Evolutionary conservation across 2,113 vertebrate species (phyloP).

Genomic region (Polyodon spathula): DNA sequence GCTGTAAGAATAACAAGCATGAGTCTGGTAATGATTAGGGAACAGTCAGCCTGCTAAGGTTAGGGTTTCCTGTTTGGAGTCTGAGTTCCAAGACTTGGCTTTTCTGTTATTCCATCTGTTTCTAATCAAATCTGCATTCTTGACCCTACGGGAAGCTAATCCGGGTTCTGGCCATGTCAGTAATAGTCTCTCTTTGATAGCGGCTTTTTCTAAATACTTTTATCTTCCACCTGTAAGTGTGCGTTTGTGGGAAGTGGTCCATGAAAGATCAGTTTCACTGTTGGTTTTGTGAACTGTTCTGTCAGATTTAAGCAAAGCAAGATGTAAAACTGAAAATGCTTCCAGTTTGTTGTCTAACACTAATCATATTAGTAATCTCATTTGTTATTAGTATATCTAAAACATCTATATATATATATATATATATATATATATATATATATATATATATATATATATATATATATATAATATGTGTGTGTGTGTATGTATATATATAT

Average conservation of each 20-base stretch:
- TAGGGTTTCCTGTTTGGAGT: constrained; percentile 79
- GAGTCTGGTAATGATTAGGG: constrained; percentile 71
- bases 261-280: constrained; percentile 1
- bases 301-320: constrained; percentile 15
- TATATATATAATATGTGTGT: neutral
- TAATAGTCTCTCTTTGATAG: constrained; percentile 55
- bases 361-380: neutral
- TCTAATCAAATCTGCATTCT: constrained; percentile 74
- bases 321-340: neutral
- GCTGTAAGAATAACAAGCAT: constrained; percentile 60
- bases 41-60: constrained; percentile 61
- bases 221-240: constrained; percentile 16
- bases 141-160: constrained; percentile 59
- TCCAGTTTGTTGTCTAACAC: neutral
- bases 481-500: no score
- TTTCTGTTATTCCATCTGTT: constrained; percentile 77
- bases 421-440: neutral
- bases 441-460: neutral
- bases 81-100: constrained; percentile 65
- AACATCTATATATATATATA: no score
- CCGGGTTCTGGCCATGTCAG: constrained; percentile 56
- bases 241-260: constrained; percentile 11
- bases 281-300: constrained; percentile 13
- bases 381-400: neutral
- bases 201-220: constrained; percentile 26